Evolutionary conservation across 35 echinoderm and acorn worm species (phyloP), one percentile per base, ranked within the genome.

Genomic region (Apostichopus californicus): DNA sequence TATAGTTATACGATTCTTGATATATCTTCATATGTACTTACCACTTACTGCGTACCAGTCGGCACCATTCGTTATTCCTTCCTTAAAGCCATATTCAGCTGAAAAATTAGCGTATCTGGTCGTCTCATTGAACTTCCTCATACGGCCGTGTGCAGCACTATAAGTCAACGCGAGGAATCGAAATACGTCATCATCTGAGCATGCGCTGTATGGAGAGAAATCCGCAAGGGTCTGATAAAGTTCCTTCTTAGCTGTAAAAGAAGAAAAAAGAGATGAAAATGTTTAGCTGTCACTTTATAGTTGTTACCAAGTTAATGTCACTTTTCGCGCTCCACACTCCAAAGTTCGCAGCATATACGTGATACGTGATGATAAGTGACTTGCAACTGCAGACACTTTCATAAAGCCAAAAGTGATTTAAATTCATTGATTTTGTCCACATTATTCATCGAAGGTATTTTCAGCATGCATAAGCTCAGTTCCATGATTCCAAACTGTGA

Each of bases 1-100:
- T 3, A 46, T 46, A 46, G 2, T 46, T 46, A 46, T 3, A 3
- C 3, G 2, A 46, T 46, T 46, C 2, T 3, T 46, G 34, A 46
- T 46, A 46, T 46, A 46, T 46, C 34, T 46, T 46, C 3, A 61
- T 61, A 12, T 8, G 0, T 70, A 90, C 91, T 15, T 92, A 98
- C 96, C 96, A 77, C 64, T 78, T 9, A 95, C 83, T 22, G 94
- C 63, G 58, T 95, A 98, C 96, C 96, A 98, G n/a, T 98, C 96
- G 4, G 96, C 96, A 8, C 96, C 96, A 61, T 98, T 98, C 13
- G 96, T 92, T 25, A 98, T 92, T 10, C 96, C 96, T 68, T 98
- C 96, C 80, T 92, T 90, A 80, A 98, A 98, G 13, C 94, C 93
- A 52, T 18, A 34, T 9, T 89, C 86, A 2, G 64, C 12, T 8